Evolutionary conservation across 2,888 invertebrate species (phyloP).

Genomic region (Graphium colonna): DNA sequence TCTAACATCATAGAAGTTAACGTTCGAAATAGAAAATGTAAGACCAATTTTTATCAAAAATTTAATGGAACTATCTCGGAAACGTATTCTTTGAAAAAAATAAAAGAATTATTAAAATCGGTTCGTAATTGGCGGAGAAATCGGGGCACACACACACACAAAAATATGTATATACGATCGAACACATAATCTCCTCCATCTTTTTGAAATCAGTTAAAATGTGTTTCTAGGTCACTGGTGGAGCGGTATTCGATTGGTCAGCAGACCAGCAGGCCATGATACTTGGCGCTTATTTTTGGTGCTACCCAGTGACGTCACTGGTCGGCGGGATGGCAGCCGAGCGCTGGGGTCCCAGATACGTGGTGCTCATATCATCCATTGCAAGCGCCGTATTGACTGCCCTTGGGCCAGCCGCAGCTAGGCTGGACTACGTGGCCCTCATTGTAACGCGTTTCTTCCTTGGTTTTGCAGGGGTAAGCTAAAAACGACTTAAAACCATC

Average conservation of each 20-base stretch:
- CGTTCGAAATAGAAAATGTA: too few relatives aligned
- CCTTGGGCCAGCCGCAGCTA: slow-evolving; percentile 81
- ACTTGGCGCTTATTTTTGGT: slow-evolving; percentile 85
- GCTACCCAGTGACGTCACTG: slow-evolving; percentile 83
- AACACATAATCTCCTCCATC: too few relatives aligned
- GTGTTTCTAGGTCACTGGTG: slow-evolving; percentile 37
- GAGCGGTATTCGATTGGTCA: slow-evolving; percentile 76
- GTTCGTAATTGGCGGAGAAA: too few relatives aligned
- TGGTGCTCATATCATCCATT: slow-evolving; percentile 76
- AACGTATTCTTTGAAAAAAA: too few relatives aligned
- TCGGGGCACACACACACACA: too few relatives aligned
- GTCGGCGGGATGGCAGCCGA: slow-evolving; percentile 84
- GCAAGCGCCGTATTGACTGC: slow-evolving; percentile 79
- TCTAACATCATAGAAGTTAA: too few relatives aligned
- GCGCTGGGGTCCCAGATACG: slow-evolving; percentile 81
- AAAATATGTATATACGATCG: neutral
- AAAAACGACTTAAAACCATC: neutral
- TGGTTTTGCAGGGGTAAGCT: slow-evolving; percentile 82
- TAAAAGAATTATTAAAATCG: too few relatives aligned
- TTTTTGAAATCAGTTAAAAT: neutral
- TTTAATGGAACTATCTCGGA: too few relatives aligned
- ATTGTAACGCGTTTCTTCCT: slow-evolving; percentile 80
- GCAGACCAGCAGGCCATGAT: slow-evolving; percentile 82
- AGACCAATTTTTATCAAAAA: too few relatives aligned
- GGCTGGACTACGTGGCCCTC: slow-evolving; percentile 75